Base-by-base conservation (phyloP, 2,113 vertebrate genomes). In the Mesocricetus auratus region DNA sequence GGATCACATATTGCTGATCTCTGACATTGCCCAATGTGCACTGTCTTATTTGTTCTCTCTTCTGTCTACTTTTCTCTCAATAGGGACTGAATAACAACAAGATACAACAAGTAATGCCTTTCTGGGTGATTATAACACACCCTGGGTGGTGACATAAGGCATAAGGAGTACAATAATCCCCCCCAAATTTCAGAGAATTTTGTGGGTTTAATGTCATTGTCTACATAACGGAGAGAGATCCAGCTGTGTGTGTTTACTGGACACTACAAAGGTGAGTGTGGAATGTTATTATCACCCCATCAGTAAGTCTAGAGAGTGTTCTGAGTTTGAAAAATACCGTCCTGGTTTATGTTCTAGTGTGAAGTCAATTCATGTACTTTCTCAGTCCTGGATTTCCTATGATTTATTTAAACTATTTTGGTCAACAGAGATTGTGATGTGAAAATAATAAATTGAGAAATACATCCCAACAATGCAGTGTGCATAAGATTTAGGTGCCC, bases 121-220 rank as follows among this genome's bases (percentile, higher is more conserved):
- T 97, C 95, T 96, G 82, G 90, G 89, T 97, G 96, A 98, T 95
- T 97, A 90, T 96, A 98, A 96, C 94, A 97, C 95, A 97, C 96
- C 88, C 97, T 94, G 89, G 96, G 97, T 97, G 96, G 95, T 36
- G 81, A 95, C 92, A 91, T 68, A 94, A 96, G 95, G 95, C 93
- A 95, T 74, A 58, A 91, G 78, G 98, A 97, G 74, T 81, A 81
- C 79, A 98, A 97, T 97, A 96, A 97, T 96, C 89, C 95, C 74
- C 74, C 89, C 96, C 95, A 97, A 98, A 97, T 97, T 94, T 86
- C 73, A 66, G 88, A 83, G 96, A 90, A 90, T 42, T 94, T 64
- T 91, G 66, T 96, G 98, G 82, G 79, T 93, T 97, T 78, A 96
- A 91, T 82, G 87, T 78, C 97, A 96, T 56, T 96, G 0, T 36